Base-by-base conservation (phyloP, 2,888 invertebrate genomes). In the Parapristionchus giblindavisi region DNA sequence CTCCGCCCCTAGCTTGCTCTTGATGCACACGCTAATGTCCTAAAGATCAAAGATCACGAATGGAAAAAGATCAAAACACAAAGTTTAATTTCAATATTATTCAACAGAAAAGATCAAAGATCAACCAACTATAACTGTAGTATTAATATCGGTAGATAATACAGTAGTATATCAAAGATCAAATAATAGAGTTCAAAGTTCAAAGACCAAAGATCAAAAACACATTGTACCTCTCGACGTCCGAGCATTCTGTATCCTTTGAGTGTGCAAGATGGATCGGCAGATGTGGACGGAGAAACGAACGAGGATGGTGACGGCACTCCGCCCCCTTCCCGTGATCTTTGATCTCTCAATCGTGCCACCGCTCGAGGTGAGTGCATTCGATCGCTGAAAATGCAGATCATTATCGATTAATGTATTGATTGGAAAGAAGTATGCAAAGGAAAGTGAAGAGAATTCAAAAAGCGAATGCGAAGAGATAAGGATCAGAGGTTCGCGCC, bases 1-100 rank as follows among this genome's bases (percentile, higher is more conserved):
- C 51, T 72, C 72, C 29, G 51, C 72, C 27, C 72, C 72, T 32
- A 72, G 24, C 60, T 72, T 72, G 51, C 58, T 58, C 48, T 72
- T 72, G n/a, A 72, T 48, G 27, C 29, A 40, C 21, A 72, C 1
- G 29, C 32, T 43, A 8, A 60, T 27, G 43, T 60, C 72, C 72
- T 72, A 48, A 40, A 56, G 21, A 32, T 8, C 14, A 29, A 29
- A 32, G 6, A 14, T 63, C n/a, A n/a, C n/a, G n/a, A n/a, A n/a
- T n/a, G n/a, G n/a, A n/a, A n/a, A n/a, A n/a, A n/a, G n/a, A n/a
- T n/a, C n/a, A n/a, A n/a, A n/a, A n/a, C n/a, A n/a, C n/a, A n/a
- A n/a, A n/a, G n/a, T n/a, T n/a, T n/a, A n/a, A n/a, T n/a, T n/a
- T n/a, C n/a, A n/a, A n/a, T n/a, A n/a, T n/a, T n/a, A n/a, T n/a